Evolutionary conservation across 2,113 vertebrate genomes (phyloP).

Genomic region (Gobius niger): DNA sequence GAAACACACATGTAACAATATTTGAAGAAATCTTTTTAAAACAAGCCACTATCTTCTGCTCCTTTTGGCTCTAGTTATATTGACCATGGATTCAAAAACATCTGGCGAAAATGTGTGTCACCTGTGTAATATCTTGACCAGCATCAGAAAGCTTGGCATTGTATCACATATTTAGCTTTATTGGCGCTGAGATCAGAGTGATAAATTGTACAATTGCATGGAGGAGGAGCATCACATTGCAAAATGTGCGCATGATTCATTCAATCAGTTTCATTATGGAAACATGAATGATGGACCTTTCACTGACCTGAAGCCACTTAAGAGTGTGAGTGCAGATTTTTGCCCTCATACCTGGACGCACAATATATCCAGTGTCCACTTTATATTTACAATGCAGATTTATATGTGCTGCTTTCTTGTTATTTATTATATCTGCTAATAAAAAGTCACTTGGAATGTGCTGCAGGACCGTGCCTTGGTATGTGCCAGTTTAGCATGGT

Average conservation of each 20-base stretch:
- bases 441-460: not conserved
- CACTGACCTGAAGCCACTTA: constrained; percentile 1
- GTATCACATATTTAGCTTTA: not conserved
- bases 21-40: constrained; percentile 1
- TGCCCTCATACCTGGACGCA: no score
- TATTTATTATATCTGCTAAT: no score
- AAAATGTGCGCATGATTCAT: constrained; percentile 60
- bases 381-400: no score
- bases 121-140: not conserved
- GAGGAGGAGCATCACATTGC: constrained; percentile 40
- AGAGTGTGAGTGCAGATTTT: no score
- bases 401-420: no score
- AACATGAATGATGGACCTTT: constrained; percentile 36
- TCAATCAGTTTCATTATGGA: constrained; percentile 51
- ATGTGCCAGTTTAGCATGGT: constrained; percentile 9
- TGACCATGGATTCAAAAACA: not conserved
- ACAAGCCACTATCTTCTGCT: not conserved
- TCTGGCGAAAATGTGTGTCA: not conserved
- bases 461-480: not conserved
- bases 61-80: not conserved
- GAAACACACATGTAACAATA: not conserved
- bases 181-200: not conserved
- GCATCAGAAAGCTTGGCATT: not conserved
- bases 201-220: constrained; percentile 11
- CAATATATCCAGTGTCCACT: no score